Percentiles rank a stretch among this genome's conserved stretches.
Evolutionary conservation across 2,797 vertebrate species (phyloP).

Genomic region (Xiphorhynchus erythropygius): DNA sequence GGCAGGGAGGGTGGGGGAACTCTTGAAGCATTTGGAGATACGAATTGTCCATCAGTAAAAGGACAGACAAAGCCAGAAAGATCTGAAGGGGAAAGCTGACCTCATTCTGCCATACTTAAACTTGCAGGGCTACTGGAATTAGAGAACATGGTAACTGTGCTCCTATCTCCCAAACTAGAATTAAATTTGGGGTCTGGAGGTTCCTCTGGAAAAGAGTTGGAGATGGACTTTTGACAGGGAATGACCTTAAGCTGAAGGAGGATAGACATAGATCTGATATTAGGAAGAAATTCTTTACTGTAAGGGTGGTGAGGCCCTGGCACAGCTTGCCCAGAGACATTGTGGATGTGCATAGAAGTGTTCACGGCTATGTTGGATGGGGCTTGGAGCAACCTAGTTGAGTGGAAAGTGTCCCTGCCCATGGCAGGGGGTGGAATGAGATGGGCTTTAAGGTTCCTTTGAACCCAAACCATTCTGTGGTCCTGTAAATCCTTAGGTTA

Average conservation of each 20-base stretch:
- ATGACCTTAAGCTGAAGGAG: not conserved
- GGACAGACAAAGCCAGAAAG: not conserved
- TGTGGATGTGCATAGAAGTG: not conserved
- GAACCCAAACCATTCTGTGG: not conserved
- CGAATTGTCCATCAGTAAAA: not conserved
- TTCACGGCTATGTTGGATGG: fast-evolving
- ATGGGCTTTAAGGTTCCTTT: not conserved
- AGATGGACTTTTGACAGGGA: not conserved
- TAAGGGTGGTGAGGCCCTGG: fast-evolving
- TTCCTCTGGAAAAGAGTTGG: not conserved
- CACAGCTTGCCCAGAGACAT: not conserved
- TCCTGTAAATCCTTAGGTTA: not conserved
- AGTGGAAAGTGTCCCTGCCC: not conserved
- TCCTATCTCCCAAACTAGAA: not conserved
- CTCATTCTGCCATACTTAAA: not conserved
- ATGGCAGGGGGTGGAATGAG: not conserved
- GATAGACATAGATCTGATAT: not conserved
- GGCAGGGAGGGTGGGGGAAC: not conserved
- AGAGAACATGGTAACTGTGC: not conserved
- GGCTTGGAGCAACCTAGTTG: fast-evolving
- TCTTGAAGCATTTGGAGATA: not conserved
- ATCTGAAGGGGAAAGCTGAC: not conserved
- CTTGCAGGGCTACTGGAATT: not conserved
- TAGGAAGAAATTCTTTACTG: not conserved
- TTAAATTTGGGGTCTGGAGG: not conserved